Conservation (phyloP, 2,113 vertebrate species). For the Mormyrus lacerda region DNA sequence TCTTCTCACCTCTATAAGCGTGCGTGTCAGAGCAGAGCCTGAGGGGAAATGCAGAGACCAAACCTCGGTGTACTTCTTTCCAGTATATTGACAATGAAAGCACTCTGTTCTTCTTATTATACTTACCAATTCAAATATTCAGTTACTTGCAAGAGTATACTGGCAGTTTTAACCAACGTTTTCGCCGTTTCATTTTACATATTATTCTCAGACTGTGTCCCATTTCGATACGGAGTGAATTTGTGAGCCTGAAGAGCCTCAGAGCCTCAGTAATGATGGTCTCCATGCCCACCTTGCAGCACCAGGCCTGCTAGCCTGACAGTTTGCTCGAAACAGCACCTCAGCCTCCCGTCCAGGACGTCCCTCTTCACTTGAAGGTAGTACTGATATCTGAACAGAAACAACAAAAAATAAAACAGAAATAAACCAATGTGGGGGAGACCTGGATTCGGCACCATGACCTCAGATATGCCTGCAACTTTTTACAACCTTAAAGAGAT, state of each 20-base stretch:
- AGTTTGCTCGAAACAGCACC: conserved; percentile 76
- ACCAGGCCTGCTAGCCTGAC: conserved; percentile 85
- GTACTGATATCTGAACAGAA: conserved; percentile 79
- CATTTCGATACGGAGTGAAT: neutral
- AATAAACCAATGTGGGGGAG: neutral
- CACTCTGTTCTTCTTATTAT: neutral
- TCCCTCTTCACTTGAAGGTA: conserved; percentile 96
- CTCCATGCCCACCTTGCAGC: conserved; percentile 73
- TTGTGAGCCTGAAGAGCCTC: neutral
- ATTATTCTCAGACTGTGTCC: neutral
- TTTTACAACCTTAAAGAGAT: neutral
- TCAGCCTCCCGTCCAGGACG: conserved; percentile 76
- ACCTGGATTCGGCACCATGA: neutral
- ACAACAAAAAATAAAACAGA: neutral
- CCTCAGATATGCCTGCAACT: neutral
- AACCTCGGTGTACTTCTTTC: neutral
- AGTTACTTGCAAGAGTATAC: neutral
- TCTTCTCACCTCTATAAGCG: neutral
- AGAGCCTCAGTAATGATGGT: neutral
- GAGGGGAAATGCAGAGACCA: neutral
- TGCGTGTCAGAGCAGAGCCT: neutral
- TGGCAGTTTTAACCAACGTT: neutral
- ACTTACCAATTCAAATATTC: neutral
- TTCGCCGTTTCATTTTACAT: neutral
- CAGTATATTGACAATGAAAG: neutral